Evolutionary conservation across 1,140 invertebrate genomes (phyloP).

Genomic region (Heliconius melpomene): DNA sequence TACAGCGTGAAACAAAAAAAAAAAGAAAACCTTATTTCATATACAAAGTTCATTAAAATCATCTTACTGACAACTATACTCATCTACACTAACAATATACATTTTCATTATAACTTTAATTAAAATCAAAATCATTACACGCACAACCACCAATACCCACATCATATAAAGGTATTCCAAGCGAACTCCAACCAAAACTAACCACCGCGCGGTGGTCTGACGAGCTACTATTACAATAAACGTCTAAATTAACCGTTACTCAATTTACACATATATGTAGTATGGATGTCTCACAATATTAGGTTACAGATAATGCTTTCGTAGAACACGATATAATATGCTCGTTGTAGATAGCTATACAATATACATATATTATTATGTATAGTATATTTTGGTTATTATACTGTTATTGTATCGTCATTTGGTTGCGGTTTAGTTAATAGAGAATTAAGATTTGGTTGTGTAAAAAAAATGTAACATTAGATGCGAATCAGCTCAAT

Average conservation of each 20-base stretch:
- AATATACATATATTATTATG: not conserved
- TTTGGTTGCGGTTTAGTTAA: not conserved
- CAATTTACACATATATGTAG: not conserved
- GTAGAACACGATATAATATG: not conserved
- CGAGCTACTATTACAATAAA: conserved; percentile 19
- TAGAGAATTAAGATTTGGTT: too few relatives aligned
- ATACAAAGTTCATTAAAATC: too few relatives aligned
- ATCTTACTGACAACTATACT: too few relatives aligned
- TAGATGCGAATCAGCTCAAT: too few relatives aligned
- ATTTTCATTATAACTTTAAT: not conserved
- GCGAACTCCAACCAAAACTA: not conserved
- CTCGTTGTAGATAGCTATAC: not conserved
- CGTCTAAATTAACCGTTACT: conserved; percentile 22
- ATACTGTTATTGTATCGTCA: not conserved
- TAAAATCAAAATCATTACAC: not conserved
- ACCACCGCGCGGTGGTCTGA: not conserved
- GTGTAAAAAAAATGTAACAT: too few relatives aligned
- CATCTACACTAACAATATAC: too few relatives aligned
- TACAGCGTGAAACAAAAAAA: too few relatives aligned
- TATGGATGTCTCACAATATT: conserved; percentile 18
- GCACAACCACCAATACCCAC: not conserved
- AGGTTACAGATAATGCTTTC: not conserved
- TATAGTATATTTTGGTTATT: not conserved
- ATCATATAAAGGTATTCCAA: not conserved
- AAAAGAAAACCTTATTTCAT: too few relatives aligned